A percentile compares a stretch with the other conserved stretches of the same genome.
These are phyloP conservation scores for Dromaius novaehollandiae DNA, from an alignment of 2,113 vertebrate species.

Conservation along the genomic window DNA sequence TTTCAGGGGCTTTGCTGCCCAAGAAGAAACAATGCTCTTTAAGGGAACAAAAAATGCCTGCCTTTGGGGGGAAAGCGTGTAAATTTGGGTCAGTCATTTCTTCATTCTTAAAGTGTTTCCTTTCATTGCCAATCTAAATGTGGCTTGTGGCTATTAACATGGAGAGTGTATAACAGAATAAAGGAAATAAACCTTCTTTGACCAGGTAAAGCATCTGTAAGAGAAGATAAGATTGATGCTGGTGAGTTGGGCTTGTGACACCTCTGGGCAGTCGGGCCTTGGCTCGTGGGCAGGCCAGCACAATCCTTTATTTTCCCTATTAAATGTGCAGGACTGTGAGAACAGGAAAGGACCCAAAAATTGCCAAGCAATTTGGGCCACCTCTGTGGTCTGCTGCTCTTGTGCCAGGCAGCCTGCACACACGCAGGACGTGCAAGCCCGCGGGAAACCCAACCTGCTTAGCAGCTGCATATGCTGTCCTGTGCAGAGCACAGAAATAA, in stretches of 20 bases:
- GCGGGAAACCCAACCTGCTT: not conserved
- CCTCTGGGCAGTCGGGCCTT: not conserved
- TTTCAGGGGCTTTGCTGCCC: slow-evolving; percentile 6
- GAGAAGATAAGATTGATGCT: not conserved
- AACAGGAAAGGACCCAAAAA: not conserved
- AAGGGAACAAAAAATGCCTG: not conserved
- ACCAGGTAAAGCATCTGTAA: not conserved
- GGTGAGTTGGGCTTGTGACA: fast-evolving
- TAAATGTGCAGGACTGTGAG: not conserved
- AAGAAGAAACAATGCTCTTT: not conserved
- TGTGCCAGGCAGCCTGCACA: not conserved
- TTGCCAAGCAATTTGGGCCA: not conserved
- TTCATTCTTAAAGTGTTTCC: not conserved
- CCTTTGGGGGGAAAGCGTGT: not conserved
- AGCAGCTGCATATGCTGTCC: fast-evolving
- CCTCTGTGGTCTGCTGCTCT: not conserved
- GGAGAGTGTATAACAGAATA: not conserved
- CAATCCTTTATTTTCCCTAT: not conserved
- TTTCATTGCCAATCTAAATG: not conserved
- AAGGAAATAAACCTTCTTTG: not conserved
- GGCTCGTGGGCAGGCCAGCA: not conserved
- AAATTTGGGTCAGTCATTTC: not conserved
- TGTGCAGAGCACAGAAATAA: not conserved
- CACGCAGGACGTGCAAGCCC: not conserved
- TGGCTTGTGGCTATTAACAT: not conserved